Base-by-base conservation (phyloP, 2,797 vertebrate genomes). In the Pseudochaenichthys georgianus region DNA sequence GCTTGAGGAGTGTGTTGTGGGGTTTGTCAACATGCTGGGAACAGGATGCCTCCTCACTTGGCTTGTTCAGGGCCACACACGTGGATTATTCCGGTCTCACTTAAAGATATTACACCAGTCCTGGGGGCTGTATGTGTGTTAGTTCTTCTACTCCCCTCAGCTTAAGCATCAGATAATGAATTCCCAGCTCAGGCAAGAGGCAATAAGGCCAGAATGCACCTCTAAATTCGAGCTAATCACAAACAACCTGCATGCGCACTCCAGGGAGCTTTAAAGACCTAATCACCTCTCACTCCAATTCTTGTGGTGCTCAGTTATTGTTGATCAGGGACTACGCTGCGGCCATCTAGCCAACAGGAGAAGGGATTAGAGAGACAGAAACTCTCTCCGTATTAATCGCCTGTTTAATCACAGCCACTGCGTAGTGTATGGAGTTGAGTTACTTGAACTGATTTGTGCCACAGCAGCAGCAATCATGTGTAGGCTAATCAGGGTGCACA, bases 391-490 rank as follows among this genome's bases (percentile, higher is more conserved):
- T 86, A 86, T 84, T 91, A 92, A 93, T 91, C 84, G 86, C 69
- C 80, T 85, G 88, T 91, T 90, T 93, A 95, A 95, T 95, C 92
- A 94, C 75, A 81, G 74, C 87, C 71, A 84, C 89, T 90, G 88
- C 90, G 75, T 73, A 83, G 81, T 78, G 75, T 89, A 84, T 82
- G 81, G 87, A 88, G 90, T 83, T 66, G 88, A 87, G 93, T 93
- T 92, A 87, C 86, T 90, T 80, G 86, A 92, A 89, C 85, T 94
- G 94, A 95, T 95, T 94, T 93, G 87, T 78, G 83, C 88, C 80
- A 70, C 78, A 76, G 80, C 75, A 82, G 82, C 75, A 76, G 90
- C 90, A 91, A 93, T 94, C 94, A 93, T 84, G 80, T 78, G 87
- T 82, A 70, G 86, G 83, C 87, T 92, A 93, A 95, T 94, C 94